Percentiles rank a stretch among this genome's conserved stretches.
These are phyloP conservation scores for Venturia canescens DNA, from an alignment of 1,140 invertebrate species.

Conservation along the genomic window DNA sequence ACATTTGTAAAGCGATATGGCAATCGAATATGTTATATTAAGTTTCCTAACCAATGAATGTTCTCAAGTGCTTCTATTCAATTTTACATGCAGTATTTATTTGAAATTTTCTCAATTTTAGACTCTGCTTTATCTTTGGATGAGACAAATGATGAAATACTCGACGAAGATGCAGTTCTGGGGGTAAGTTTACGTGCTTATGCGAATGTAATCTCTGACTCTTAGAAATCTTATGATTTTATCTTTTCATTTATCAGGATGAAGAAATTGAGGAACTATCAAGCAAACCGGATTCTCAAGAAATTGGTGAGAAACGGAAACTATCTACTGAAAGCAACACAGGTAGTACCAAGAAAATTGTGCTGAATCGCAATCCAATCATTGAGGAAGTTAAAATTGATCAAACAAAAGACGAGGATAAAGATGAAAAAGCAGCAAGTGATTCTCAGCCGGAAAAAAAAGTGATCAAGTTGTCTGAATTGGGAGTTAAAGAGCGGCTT, in stretches of 20 bases:
- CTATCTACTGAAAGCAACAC: conserved; percentile 66
- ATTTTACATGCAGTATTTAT: too few relatives aligned
- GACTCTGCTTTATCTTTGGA: conserved; percentile 73
- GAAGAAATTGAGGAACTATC: conserved; percentile 73
- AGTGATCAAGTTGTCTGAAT: conserved; percentile 80
- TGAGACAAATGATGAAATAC: conserved; percentile 75
- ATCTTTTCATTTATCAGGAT: conserved; percentile 62
- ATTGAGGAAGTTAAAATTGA: conserved; percentile 73
- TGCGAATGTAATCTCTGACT: conserved; percentile 13
- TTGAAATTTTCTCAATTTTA: conserved; percentile 43
- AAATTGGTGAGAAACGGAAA: conserved; percentile 68
- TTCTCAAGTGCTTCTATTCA: too few relatives aligned
- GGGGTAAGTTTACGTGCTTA: conserved; percentile 66
- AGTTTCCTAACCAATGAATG: too few relatives aligned
- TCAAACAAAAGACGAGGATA: conserved; percentile 58
- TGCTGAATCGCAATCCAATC: conserved; percentile 83
- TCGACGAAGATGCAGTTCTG: conserved; percentile 77
- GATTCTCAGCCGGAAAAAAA: conserved; percentile 71
- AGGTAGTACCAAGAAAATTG: conserved; percentile 78
- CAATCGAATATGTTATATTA: too few relatives aligned
- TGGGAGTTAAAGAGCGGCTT: conserved; percentile 83
- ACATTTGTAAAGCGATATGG: too few relatives aligned
- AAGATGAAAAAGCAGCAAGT: conserved; percentile 50
- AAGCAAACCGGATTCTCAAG: conserved; percentile 70
- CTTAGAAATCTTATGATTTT: conserved; percentile 7